phyloP scores from a whole-genome alignment of 2,888 invertebrate species.

The Oxyscelio sp. region DNA sequence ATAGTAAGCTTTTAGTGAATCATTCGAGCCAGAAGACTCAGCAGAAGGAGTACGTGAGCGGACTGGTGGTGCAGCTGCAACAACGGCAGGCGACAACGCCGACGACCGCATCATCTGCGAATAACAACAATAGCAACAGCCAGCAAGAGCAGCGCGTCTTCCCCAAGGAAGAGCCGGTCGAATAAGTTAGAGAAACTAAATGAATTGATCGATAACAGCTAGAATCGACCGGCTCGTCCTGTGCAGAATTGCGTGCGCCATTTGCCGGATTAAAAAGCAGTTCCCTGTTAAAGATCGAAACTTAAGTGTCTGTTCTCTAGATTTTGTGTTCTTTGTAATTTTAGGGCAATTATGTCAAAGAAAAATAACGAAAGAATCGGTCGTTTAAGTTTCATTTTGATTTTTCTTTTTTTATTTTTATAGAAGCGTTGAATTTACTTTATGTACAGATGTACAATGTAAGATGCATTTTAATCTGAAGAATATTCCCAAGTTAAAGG shows the following conservation, averaged over 20 bases:
- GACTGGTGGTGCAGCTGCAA: slow-evolving; percentile 86
- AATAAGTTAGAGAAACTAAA: slow-evolving; percentile 79
- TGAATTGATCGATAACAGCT: background rate
- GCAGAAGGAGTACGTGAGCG: slow-evolving; percentile 83
- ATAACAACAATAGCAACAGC: slow-evolving; percentile 73
- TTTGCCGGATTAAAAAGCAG: too few relatives aligned
- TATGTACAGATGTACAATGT: too few relatives aligned
- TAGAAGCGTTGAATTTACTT: too few relatives aligned
- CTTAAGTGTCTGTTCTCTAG: too few relatives aligned
- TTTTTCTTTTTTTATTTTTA: too few relatives aligned
- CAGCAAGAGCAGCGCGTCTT: slow-evolving; percentile 82
- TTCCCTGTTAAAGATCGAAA: background rate
- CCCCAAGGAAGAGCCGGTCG: slow-evolving; percentile 87
- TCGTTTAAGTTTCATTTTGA: too few relatives aligned
- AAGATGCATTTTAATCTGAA: too few relatives aligned
- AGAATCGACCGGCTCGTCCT: background rate
- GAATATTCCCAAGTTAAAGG: too few relatives aligned
- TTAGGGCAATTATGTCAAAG: too few relatives aligned
- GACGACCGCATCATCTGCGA: slow-evolving; percentile 62
- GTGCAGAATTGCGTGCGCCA: too few relatives aligned
- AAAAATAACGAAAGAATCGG: too few relatives aligned
- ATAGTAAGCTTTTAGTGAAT: slow-evolving; percentile 89
- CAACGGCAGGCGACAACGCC: slow-evolving; percentile 82
- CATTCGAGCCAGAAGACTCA: slow-evolving; percentile 88
- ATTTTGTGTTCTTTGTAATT: too few relatives aligned